Evolutionary conservation across 2,888 invertebrate genomes (phyloP).

Genomic region (Congeria kusceri): DNA sequence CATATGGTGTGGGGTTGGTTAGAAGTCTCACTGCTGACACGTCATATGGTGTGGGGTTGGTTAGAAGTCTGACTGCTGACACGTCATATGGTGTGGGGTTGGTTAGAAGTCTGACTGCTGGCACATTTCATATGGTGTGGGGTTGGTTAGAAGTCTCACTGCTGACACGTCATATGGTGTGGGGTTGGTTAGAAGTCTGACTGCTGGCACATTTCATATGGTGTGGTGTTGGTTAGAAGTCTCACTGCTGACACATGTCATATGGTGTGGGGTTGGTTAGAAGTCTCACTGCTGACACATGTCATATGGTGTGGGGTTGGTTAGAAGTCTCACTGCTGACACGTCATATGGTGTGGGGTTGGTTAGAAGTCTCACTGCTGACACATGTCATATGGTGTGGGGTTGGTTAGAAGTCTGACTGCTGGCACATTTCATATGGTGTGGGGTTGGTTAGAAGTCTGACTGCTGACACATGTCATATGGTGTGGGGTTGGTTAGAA

Average conservation of each 20-base stretch:
- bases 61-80: not conserved
- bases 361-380: not conserved
- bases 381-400: no score
- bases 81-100: no score
- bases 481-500: conserved; percentile 61
- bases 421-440: no score
- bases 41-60: no score
- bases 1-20: no score
- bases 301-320: no score
- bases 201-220: no score
- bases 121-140: no score
- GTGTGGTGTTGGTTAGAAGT: conserved; percentile 58
- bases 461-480: no score
- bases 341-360: no score
- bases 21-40: not conserved
- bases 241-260: not conserved
- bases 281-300: not conserved
- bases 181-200: conserved; percentile 52
- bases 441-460: conserved; percentile 55
- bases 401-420: conserved; percentile 23
- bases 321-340: not conserved
- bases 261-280: conserved; percentile 65
- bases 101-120: not conserved
- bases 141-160: conserved; percentile 21
- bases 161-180: no score